Evolutionary conservation across 2,113 vertebrate genomes (phyloP), one percentile per base, ranked within the genome.

Genomic region (Dolichallabes microphthalmus): DNA sequence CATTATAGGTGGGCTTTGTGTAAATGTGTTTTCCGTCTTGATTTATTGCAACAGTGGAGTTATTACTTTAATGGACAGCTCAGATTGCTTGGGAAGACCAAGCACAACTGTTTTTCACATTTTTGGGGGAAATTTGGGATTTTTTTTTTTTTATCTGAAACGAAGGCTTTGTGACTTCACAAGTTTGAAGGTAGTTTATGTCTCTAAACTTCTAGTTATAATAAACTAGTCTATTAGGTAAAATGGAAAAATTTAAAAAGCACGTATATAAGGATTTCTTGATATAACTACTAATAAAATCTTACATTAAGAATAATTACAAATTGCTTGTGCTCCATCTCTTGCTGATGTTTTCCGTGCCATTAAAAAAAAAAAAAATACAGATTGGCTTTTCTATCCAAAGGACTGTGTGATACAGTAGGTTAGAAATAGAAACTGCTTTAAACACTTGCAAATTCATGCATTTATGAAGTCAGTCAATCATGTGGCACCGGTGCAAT

Each of bases 391-490:
- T 8, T 45, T 0, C 45, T 45, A 52, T 76, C 6, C 45, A 75
- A 2, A 53, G 73, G 27, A n/a, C 14, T 76, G 73, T 19, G 25
- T 4, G 6, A 10, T 77, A 57, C 2, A 45, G 5, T 77, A 15
- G 15, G 1, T 32, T 32, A 32, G 27, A 27, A 57, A 74, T 3
- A 3, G 11, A 22, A 22, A 13, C 39, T 27, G 27, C 30, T 60
- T 25, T 60, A n/a, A 79, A 79, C 55, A 39, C 55, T 35, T 60
- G 17, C 53, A 57, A n/a, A 76, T 77, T 79, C 20, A 79, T 60
- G 55, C 55, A 32, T 79, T 79, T 39, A 39, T 79, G 19, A 22
- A 2, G 19, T 79, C 55, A 25, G 32, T 39, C 57, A 60, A 9
- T 35, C 19, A 58, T 79, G 30, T 78, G 55, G 53, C 27, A 22